Evolutionary conservation across 1,140 invertebrate genomes (phyloP).

Genomic region (Drosophila murphyi): DNA sequence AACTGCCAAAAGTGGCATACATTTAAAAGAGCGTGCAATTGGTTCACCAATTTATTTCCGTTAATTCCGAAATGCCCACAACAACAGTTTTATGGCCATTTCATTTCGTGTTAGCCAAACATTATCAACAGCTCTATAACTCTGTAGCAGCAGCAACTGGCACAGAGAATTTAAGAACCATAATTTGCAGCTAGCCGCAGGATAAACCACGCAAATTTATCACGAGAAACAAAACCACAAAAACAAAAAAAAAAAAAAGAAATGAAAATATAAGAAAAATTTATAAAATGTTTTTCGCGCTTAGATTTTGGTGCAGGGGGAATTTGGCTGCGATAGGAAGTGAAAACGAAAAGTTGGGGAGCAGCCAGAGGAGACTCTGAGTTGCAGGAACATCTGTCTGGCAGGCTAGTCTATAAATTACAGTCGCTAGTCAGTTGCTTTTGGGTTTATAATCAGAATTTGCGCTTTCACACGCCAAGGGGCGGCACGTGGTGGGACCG

Average conservation of each 20-base stretch:
- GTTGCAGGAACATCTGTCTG: conserved; percentile 40
- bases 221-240: conserved; percentile 61
- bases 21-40: conserved; percentile 55
- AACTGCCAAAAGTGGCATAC: conserved; percentile 25
- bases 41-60: conserved; percentile 70
- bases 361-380: not conserved
- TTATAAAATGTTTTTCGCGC: conserved; percentile 55
- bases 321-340: conserved; percentile 51
- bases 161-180: conserved; percentile 73
- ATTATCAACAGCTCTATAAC: conserved; percentile 50
- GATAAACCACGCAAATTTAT: conserved; percentile 79
- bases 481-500: not conserved
- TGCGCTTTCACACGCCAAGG: conserved; percentile 76
- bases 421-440: conserved; percentile 60
- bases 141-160: conserved; percentile 19
- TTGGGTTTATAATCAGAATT: conserved; percentile 77
- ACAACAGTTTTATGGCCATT: conserved; percentile 67
- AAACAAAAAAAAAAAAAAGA: conserved; percentile 16
- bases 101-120: conserved; percentile 77
- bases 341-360: conserved; percentile 72
- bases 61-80: conserved; percentile 60
- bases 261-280: conserved; percentile 43
- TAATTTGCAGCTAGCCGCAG: conserved; percentile 75
- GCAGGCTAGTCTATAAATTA: conserved; percentile 73
- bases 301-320: conserved; percentile 14